These are phyloP conservation scores for Serinus canaria DNA, from an alignment of 2,113 vertebrate genomes.

Conservation along the genomic window DNA sequence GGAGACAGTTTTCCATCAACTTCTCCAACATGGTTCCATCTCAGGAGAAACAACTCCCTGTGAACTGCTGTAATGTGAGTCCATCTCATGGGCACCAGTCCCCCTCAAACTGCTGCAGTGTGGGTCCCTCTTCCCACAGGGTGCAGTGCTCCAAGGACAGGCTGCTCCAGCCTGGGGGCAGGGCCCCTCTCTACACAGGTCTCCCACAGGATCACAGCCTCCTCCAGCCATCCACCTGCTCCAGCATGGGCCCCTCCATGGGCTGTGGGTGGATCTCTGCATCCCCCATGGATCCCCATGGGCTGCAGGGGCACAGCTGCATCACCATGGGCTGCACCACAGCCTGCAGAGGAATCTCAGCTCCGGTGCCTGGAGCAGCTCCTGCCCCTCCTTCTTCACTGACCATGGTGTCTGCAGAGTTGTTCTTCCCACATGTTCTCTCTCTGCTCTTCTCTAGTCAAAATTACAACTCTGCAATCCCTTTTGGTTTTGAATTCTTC, in stretches of 20 bases:
- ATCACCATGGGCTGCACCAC: rapidly evolving
- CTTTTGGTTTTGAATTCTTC: neutral
- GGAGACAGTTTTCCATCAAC: neutral
- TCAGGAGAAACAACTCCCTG: neutral
- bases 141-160: neutral
- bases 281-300: neutral
- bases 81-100: neutral
- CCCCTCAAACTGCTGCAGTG: rapidly evolving
- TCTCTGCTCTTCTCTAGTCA: neutral
- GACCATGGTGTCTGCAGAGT: no score
- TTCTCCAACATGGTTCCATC: rapidly evolving
- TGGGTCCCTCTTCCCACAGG: rapidly evolving
- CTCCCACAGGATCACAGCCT: rapidly evolving
- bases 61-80: neutral
- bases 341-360: rapidly evolving
- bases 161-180: neutral
- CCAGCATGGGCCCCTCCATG: rapidly evolving
- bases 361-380: rapidly evolving
- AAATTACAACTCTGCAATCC: neutral
- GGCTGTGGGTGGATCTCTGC: neutral
- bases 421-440: neutral
- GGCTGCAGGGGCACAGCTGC: neutral
- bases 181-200: rapidly evolving
- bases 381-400: neutral
- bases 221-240: neutral